These are phyloP conservation scores for Polymixis flavicincta DNA, from an alignment of 2,888 invertebrate species.

Conservation along the genomic window DNA sequence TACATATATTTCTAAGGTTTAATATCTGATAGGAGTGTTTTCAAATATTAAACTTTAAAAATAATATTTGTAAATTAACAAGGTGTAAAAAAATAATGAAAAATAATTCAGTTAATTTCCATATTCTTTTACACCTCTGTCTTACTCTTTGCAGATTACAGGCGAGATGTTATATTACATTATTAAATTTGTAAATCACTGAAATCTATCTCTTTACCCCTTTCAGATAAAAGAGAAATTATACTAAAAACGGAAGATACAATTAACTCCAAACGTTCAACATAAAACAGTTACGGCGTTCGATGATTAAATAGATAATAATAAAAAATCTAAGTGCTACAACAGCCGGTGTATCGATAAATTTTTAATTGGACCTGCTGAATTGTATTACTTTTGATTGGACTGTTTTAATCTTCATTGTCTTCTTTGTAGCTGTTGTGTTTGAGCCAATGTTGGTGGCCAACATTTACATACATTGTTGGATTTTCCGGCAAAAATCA, in stretches of 20 bases:
- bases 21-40: too few relatives aligned
- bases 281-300: conserved; percentile 75
- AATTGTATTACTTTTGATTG: conserved; percentile 73
- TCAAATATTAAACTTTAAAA: too few relatives aligned
- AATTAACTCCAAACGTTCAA: conserved; percentile 62
- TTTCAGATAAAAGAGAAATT: conserved; percentile 1
- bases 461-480: background rate
- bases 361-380: conserved; percentile 58
- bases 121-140: too few relatives aligned
- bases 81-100: too few relatives aligned
- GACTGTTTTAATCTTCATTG: conserved; percentile 67
- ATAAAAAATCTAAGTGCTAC: conserved; percentile 71
- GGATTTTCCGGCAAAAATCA: background rate
- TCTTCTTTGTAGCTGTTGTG: conserved; percentile 55
- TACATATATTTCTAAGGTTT: too few relatives aligned
- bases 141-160: too few relatives aligned
- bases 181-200: background rate
- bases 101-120: too few relatives aligned
- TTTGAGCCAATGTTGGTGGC: background rate
- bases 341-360: conserved; percentile 65
- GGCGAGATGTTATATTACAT: too few relatives aligned
- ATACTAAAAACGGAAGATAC: conserved; percentile 38
- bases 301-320: conserved; percentile 78
- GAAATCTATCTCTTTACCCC: background rate
- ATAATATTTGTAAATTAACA: too few relatives aligned